phyloP scores from a whole-genome alignment of 2,888 invertebrate species.

The Cantharis rufa region DNA sequence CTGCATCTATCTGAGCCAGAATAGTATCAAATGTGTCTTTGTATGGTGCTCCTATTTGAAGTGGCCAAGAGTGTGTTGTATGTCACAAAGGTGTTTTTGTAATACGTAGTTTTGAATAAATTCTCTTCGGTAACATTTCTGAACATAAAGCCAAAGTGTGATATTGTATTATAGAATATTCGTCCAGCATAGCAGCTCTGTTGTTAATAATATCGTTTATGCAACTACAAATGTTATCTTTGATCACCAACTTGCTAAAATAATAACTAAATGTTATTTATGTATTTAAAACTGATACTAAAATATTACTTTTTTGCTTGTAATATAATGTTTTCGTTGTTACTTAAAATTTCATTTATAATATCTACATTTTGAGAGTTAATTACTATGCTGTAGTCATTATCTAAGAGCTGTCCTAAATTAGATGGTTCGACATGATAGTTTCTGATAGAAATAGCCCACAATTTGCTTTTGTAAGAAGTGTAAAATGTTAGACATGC shows the following conservation, averaged over 20 bases:
- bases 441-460: constrained; percentile 36
- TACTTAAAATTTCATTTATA: constrained; percentile 10
- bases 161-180: constrained; percentile 31
- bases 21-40: constrained; percentile 31
- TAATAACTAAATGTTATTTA: neutral
- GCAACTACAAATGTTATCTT: constrained; percentile 23
- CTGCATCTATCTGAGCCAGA: neutral
- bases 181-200: constrained; percentile 33
- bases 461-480: constrained; percentile 40
- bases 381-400: constrained; percentile 32
- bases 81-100: constrained; percentile 29
- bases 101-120: constrained; percentile 30
- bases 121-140: neutral
- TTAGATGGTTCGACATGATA: constrained; percentile 32
- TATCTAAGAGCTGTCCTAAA: constrained; percentile 30
- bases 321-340: constrained; percentile 21
- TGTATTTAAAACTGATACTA: neutral
- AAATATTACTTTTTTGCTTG: constrained; percentile 24
- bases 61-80: constrained; percentile 32
- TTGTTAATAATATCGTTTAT: constrained; percentile 25
- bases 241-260: constrained; percentile 5
- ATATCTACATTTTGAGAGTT: constrained; percentile 17
- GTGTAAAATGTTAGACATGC: constrained; percentile 34
- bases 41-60: constrained; percentile 35
- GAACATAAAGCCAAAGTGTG: constrained; percentile 21